Evolutionary conservation across 2,888 invertebrate species (phyloP), one percentile per base, ranked within the genome.

Genomic region (Hyposoter dolosus): DNA sequence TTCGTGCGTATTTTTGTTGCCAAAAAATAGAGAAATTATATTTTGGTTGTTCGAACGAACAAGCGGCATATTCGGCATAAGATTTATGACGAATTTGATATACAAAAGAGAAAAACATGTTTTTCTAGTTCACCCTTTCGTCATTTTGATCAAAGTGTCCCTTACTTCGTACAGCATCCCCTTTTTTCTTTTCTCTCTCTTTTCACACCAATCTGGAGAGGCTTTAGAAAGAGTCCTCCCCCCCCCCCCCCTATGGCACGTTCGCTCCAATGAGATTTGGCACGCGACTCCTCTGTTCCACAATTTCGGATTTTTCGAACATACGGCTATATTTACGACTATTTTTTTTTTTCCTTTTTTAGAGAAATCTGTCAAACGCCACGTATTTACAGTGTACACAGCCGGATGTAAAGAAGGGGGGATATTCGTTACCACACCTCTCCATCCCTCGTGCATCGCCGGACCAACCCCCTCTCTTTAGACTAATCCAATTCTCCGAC

Each of bases 321-420:
- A 94, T 94, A 94, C 93, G 94, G 94, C 93, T 89, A 90, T 93
- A 93, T 93, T 93, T 93, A 93, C 85, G 85, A 76, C 77, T 78
- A 71, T 78, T 85, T 81, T 85, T 80, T 76, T 81, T 93, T 92
- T 65, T 40, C 53, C 53, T 69, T 82, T 82, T 78, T 85, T 92
- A 90, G 87, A 89, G 91, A 91, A 92, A 93, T 93, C 92, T 91
- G 91, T 91, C 92, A 90, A 91, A 90, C 85, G 90, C 91, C 92
- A 86, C 90, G 85, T 83, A 87, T 87, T 56, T 66, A 63, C 56
- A 72, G 80, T 85, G 72, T 72, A 86, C 83, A 87, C 84, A 82
- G 84, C 80, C 79, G 72, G 78, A 74, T 75, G 23, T 28, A 43
- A 23, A 53, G 45, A 17, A 77, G 23, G 23, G 43, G 47, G 47